phyloP scores from a whole-genome alignment of 2,113 vertebrate genomes.

The Eulemur rufifrons region DNA sequence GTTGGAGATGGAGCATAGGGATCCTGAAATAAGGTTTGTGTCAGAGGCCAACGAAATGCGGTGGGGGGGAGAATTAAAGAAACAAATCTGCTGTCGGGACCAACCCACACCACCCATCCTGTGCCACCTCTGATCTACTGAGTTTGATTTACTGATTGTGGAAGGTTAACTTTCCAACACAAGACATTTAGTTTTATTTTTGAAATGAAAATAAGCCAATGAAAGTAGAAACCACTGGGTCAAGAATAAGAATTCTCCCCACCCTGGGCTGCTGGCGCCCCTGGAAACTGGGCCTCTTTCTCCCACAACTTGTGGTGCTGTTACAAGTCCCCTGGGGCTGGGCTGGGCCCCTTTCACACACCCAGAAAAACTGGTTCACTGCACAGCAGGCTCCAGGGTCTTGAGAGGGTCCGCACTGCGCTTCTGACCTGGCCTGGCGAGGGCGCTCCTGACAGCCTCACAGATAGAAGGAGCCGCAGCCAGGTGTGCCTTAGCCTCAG shows the following conservation, averaged over 20 bases:
- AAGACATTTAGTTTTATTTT: constrained; percentile 37
- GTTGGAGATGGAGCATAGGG: neutral
- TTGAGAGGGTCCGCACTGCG: neutral
- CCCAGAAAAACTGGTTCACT: neutral
- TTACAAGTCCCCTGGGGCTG: neutral
- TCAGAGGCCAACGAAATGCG: neutral
- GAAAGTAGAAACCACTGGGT: neutral
- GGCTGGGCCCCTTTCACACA: neutral
- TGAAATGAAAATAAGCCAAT: constrained; percentile 12
- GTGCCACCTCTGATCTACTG: neutral
- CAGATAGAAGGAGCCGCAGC: constrained; percentile 78
- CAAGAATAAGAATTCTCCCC: neutral
- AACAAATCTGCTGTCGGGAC: neutral
- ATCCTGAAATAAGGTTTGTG: neutral
- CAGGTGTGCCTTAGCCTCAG: constrained; percentile 79
- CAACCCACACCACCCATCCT: neutral
- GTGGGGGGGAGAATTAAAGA: neutral
- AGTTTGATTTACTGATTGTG: neutral
- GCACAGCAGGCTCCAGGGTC: neutral
- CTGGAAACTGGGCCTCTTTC: neutral
- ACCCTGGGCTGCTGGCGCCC: neutral
- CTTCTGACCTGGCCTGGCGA: constrained; percentile 50
- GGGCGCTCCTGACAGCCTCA: constrained; percentile 78
- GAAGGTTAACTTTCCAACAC: neutral
- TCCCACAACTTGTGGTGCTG: neutral